phyloP scores from a whole-genome alignment of 1,140 invertebrate genomes.

The Streblospio benedicti region DNA sequence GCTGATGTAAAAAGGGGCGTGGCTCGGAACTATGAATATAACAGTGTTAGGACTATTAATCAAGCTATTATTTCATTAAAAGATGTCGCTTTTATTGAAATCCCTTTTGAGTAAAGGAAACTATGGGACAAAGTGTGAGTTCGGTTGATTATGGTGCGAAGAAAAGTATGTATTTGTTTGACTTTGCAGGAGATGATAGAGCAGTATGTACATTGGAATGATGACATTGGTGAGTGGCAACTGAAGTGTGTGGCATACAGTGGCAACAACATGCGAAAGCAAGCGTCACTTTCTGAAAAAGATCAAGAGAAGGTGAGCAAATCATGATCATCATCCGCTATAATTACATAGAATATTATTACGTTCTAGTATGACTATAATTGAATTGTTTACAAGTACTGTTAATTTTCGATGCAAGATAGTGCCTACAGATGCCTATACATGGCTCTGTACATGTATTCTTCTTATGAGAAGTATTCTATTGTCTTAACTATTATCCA shows the following conservation, averaged over 20 bases:
- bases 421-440: neutral
- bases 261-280: slow-evolving; percentile 90
- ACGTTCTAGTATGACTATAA: neutral
- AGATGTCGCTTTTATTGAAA: too few relatives aligned
- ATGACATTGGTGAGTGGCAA: slow-evolving; percentile 97
- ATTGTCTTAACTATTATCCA: neutral
- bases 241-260: slow-evolving; percentile 96
- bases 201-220: slow-evolving; percentile 89
- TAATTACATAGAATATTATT: neutral
- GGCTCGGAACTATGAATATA: too few relatives aligned
- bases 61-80: too few relatives aligned
- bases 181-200: slow-evolving; percentile 76
- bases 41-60: too few relatives aligned
- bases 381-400: neutral
- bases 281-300: slow-evolving; percentile 40
- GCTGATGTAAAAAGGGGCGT: too few relatives aligned
- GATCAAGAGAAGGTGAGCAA: slow-evolving; percentile 40
- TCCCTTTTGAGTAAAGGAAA: too few relatives aligned
- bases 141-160: too few relatives aligned
- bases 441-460: neutral
- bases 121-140: too few relatives aligned
- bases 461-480: neutral
- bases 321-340: too few relatives aligned
- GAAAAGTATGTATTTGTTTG: too few relatives aligned
- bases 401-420: neutral